Conservation (phyloP, 2,113 vertebrate genomes). For the Oryzias celebensis region DNA sequence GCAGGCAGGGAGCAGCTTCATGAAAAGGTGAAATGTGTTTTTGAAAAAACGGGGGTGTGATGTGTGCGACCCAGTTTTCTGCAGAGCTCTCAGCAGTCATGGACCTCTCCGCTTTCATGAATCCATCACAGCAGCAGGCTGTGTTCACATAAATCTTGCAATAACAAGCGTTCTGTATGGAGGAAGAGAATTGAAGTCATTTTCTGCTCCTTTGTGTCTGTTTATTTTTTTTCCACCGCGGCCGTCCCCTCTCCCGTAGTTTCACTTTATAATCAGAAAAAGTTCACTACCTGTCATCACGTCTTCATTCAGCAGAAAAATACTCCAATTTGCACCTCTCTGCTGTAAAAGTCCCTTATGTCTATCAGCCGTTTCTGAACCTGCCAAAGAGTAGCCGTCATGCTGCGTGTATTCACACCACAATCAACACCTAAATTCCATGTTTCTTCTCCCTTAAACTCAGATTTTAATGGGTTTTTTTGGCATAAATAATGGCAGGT, state of each 20-base stretch:
- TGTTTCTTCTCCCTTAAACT: no score
- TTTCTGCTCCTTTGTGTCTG: conserved; percentile 7
- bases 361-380: background rate
- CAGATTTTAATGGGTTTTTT: no score
- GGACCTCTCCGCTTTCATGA: conserved; percentile 13
- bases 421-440: no score
- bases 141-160: background rate
- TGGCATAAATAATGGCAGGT: no score
- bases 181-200: conserved; percentile 2
- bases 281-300: conserved; percentile 16
- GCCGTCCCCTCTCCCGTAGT: background rate
- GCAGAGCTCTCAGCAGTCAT: background rate
- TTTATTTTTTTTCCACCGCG: background rate
- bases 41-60: conserved; percentile 13
- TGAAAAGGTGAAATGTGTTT: conserved; percentile 9
- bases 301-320: conserved; percentile 24
- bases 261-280: conserved; percentile 9
- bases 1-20: background rate
- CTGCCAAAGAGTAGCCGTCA: no score
- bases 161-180: background rate
- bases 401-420: no score
- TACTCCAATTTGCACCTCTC: conserved; percentile 40
- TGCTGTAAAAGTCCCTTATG: conserved; percentile 2
- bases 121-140: conserved; percentile 7
- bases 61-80: conserved; percentile 49